phyloP scores from a whole-genome alignment of 2,797 vertebrate species.

The Trematomus bernacchii region DNA sequence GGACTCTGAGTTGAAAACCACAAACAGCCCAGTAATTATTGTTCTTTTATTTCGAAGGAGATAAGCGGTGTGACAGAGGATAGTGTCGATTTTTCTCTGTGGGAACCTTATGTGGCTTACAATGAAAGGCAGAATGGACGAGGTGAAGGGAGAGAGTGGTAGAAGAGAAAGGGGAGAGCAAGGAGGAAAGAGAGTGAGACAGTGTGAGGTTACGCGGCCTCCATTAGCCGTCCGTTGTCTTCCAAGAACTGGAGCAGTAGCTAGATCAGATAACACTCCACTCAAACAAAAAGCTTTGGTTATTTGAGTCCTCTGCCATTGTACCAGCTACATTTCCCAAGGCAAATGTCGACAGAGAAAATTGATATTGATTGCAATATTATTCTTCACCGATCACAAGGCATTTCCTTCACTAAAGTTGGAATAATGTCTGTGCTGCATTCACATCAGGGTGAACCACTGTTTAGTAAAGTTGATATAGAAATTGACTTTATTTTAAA shows the following conservation, averaged over 20 bases:
- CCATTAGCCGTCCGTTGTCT: slow-evolving; percentile 77
- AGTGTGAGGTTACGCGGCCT: slow-evolving; percentile 74
- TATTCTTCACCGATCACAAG: slow-evolving; percentile 64
- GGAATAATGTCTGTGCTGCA: slow-evolving; percentile 11
- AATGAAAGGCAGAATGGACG: slow-evolving; percentile 39
- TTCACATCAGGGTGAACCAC: neutral
- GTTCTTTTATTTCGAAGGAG: slow-evolving; percentile 62
- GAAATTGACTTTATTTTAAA: neutral
- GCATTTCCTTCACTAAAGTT: slow-evolving; percentile 52
- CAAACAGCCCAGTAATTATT: slow-evolving; percentile 60
- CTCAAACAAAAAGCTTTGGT: slow-evolving; percentile 79
- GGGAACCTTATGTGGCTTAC: slow-evolving; percentile 48
- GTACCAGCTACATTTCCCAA: slow-evolving; percentile 72
- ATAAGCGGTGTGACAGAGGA: slow-evolving; percentile 44
- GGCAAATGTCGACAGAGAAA: slow-evolving; percentile 78
- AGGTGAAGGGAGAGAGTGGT: neutral
- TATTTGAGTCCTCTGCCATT: slow-evolving; percentile 72
- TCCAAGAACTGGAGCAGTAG: slow-evolving; percentile 73
- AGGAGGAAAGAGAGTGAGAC: slow-evolving; percentile 43
- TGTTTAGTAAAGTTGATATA: neutral
- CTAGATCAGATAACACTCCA: slow-evolving; percentile 76
- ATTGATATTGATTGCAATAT: slow-evolving; percentile 74
- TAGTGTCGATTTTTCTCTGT: slow-evolving; percentile 47
- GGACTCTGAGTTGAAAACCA: slow-evolving; percentile 61
- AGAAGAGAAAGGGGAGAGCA: slow-evolving; percentile 1